A percentile compares a stretch with the other conserved stretches of the same genome.
Evolutionary conservation across 2,888 invertebrate species (phyloP).

Genomic region (Noctua comes): DNA sequence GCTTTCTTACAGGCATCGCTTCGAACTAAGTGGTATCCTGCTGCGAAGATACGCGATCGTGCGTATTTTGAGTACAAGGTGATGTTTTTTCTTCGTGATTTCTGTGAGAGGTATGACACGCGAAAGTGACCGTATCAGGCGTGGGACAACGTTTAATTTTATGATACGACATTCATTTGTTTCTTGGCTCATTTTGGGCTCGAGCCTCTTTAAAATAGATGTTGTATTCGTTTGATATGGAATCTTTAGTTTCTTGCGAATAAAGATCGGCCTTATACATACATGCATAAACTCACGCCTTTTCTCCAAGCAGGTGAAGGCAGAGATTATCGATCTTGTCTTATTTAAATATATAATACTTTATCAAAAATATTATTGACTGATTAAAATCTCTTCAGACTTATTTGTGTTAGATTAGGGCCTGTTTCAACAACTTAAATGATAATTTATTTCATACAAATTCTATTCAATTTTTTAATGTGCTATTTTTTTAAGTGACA

Average conservation of each 20-base stretch:
- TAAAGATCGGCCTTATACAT: no score
- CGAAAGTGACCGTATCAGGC: conserved; percentile 31
- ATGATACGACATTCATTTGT: conserved; percentile 43
- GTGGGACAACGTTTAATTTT: conserved; percentile 22
- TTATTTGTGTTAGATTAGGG: no score
- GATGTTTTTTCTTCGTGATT: conserved; percentile 20
- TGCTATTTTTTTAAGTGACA: no score
- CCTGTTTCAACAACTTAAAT: no score
- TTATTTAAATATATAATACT: no score
- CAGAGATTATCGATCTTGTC: not conserved
- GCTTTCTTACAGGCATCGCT: not conserved
- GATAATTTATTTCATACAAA: no score
- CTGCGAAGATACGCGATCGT: conserved; percentile 25
- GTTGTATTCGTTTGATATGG: not conserved
- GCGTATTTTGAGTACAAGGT: not conserved
- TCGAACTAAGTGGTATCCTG: conserved; percentile 34
- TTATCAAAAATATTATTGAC: no score
- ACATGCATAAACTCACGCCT: no score
- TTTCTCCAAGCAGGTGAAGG: no score
- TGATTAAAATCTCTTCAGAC: no score
- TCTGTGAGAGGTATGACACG: conserved; percentile 26
- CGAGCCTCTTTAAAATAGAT: not conserved
- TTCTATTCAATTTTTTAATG: no score
- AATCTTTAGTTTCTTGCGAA: not conserved
- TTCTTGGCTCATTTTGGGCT: conserved; percentile 7